Base-by-base conservation (phyloP, 2,888 invertebrate species). In the Megastigmus dorsalis region DNA sequence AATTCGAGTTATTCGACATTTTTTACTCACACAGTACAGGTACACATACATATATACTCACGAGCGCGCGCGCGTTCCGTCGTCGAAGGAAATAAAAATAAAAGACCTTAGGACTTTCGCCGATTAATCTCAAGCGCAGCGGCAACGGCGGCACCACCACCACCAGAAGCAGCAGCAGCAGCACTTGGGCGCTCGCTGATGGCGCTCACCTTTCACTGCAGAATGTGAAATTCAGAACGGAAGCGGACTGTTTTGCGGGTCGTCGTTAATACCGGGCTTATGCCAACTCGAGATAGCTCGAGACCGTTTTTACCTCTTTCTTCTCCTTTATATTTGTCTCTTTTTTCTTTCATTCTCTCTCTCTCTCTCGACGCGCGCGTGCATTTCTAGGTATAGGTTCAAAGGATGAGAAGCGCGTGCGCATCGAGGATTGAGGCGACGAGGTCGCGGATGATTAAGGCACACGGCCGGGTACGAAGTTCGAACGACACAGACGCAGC, bases 221-320 rank as follows among this genome's bases (percentile, higher is more conserved):
- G 75, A 76, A 76, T 70, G 76, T 76, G 76, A 76, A 76, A 76
- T 76, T 74, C 66, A 63, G 76, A 76, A 76, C 76, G 76, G 76
- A 76, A 76, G 70, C 70, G 57, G n/a, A 54, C 76, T 63, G 65
- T 69, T 76, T 72, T 69, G 73, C 73, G 60, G 60, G 33, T 71
- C 75, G 67, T 68, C 67, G 67, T 71, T 67, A 71, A 71, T 41
- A 50, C n/a, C 36, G 52, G 54, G 23, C 50, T 50, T 63, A 50
- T 60, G 36, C 45, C 26, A 28, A 33, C 28, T n/a, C 33, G 54
- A 60, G 63, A n/a, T n/a, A 45, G 60, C 30, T 59, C 59, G 50
- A 55, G 50, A 20, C 36, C 18, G 33, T 23, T 60, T 52, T 52
- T 26, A n/a, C n/a, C n/a, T n/a, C n/a, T n/a, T n/a, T n/a, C n/a